Evolutionary conservation across 2,888 invertebrate genomes (phyloP), one percentile per base, ranked within the genome.

Genomic region (Heliconius sara): DNA sequence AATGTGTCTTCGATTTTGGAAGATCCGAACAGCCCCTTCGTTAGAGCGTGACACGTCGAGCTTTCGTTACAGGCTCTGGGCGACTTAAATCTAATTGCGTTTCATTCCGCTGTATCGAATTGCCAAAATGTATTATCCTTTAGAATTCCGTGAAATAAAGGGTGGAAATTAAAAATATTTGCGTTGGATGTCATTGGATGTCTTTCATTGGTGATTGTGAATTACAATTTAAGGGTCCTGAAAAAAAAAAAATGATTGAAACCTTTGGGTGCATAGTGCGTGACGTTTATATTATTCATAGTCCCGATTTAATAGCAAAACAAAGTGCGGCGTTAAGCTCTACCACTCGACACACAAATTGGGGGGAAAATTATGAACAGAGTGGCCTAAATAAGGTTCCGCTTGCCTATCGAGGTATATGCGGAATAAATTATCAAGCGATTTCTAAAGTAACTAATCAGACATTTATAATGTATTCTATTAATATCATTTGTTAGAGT

Each of bases 31-130:
- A 66, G 60, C 70, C 72, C 71, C 74, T 76, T 79, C 79, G 79
- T 81, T 81, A 81, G 65, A 66, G 67, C 75, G 72, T 78, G 77
- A 80, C 81, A 80, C 80, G 80, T 81, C 47, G 60, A 71, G 75
- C 71, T 81, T 81, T 81, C 77, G 79, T 79, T 81, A 75, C 67
- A 72, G 77, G 27, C 77, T 77, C 52, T 63, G 27, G 77, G 22
- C 30, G 78, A 78, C 71, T 79, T 72, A 72, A 80, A 79, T 79
- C 76, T 75, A 80, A 79, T 80, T 76, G 47, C 60, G 68, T 60
- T 63, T 72, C 72, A 78, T 78, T 77, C 77, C 63, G 34, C 27
- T 30, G 77, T 72, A 75, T 75, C 65, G 71, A 71, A 70, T 79
- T 79, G 79, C 74, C 79, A 71, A 79, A 81, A 81, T 74, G 75